phyloP scores from a whole-genome alignment of 1,140 invertebrate genomes.

The Wiebesia pumilae region DNA sequence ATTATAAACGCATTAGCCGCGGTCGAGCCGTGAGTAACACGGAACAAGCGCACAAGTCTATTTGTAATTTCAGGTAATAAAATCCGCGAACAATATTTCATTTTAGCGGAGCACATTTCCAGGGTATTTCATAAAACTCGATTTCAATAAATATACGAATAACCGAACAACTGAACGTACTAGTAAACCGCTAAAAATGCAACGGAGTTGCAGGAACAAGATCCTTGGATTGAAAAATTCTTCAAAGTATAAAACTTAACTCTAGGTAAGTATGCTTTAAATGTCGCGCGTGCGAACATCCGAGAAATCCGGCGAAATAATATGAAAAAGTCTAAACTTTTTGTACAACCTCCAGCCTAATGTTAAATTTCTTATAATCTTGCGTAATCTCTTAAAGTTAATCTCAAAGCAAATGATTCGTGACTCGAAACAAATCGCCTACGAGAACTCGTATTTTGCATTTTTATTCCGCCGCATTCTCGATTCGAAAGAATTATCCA shows the following conservation, averaged over 20 bases:
- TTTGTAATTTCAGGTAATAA: slow-evolving; percentile 9
- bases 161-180: neutral
- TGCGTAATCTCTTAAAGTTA: neutral
- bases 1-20: neutral
- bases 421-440: neutral
- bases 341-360: neutral
- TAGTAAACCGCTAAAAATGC: neutral
- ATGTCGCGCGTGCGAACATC: neutral
- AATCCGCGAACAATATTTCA: neutral
- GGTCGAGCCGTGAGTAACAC: neutral
- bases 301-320: neutral
- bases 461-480: neutral
- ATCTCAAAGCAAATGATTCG: neutral
- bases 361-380: slow-evolving; percentile 9
- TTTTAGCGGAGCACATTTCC: neutral
- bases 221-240: neutral
- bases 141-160: neutral
- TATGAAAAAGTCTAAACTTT: slow-evolving; percentile 8
- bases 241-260: neutral
- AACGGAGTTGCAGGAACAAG: neutral
- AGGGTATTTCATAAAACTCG: neutral
- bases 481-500: no score
- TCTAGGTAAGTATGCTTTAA: neutral
- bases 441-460: neutral
- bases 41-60: neutral